phyloP scores from a whole-genome alignment of 2,888 invertebrate species.

The Lasioglossum morio region DNA sequence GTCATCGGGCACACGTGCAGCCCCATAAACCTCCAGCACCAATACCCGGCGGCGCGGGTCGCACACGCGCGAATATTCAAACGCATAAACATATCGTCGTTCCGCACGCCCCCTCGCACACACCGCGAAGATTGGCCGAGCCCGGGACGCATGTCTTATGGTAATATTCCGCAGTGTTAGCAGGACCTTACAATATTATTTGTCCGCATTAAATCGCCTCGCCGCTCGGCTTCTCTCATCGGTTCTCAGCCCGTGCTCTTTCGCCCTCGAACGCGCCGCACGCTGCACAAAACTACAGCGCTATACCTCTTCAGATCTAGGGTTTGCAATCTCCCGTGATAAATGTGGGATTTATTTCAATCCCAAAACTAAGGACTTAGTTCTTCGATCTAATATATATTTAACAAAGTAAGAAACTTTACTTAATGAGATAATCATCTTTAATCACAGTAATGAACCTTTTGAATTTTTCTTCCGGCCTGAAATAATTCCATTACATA shows the following conservation, averaged over 20 bases:
- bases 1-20: not conserved
- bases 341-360: no score
- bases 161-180: conserved; percentile 79
- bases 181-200: conserved; percentile 80
- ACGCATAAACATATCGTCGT: conserved; percentile 79
- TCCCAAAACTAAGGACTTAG: no score
- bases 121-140: conserved; percentile 45
- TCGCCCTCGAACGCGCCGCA: not conserved
- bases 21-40: conserved; percentile 15
- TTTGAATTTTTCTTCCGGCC: no score
- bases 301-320: not conserved
- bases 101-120: conserved; percentile 19
- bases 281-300: not conserved
- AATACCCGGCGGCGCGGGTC: conserved; percentile 47
- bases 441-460: no score
- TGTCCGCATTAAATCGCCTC: conserved; percentile 78
- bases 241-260: conserved; percentile 66
- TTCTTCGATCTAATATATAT: no score
- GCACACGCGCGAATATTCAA: conserved; percentile 78
- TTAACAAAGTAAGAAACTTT: no score
- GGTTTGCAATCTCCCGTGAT: no score
- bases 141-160: conserved; percentile 79
- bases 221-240: conserved; percentile 38
- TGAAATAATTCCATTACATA: no score
- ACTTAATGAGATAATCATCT: no score